Evolutionary conservation across 2,113 vertebrate genomes (phyloP).

Genomic region (Myrmophylax atrothorax): DNA sequence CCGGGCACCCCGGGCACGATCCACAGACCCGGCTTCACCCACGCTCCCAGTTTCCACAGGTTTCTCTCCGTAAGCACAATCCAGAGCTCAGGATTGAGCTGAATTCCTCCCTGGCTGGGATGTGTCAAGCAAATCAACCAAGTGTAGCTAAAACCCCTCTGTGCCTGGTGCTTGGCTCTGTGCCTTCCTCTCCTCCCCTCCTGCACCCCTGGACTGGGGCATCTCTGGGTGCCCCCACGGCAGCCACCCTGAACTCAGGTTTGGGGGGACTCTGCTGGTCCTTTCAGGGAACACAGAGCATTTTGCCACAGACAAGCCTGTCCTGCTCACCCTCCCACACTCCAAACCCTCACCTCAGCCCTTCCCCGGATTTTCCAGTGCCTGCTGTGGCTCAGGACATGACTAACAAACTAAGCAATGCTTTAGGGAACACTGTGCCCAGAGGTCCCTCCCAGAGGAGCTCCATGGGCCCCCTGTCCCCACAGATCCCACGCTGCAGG

Average conservation of each 20-base stretch:
- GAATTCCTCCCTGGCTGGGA: neutral
- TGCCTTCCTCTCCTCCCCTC: neutral
- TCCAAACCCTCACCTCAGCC: neutral
- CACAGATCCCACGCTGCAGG: accelerated
- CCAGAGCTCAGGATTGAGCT: neutral
- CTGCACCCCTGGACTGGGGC: accelerated
- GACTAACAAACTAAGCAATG: neutral
- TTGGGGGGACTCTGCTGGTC: accelerated
- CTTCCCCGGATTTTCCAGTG: neutral
- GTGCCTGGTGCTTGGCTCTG: neutral
- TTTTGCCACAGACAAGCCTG: accelerated
- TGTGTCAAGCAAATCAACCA: neutral
- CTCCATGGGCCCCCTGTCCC: neutral
- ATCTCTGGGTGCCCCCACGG: neutral
- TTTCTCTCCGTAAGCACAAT: neutral
- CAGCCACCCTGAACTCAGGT: neutral
- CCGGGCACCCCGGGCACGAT: neutral
- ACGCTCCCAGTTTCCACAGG: accelerated
- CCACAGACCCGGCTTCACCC: accelerated
- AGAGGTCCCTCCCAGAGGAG: neutral
- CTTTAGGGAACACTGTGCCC: neutral
- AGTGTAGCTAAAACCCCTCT: neutral
- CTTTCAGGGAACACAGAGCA: accelerated
- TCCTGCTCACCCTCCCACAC: neutral
- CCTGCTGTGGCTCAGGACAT: neutral